These are phyloP conservation scores for Babyrousa celebensis DNA, from an alignment of 2,797 vertebrate species.

Conservation along the genomic window DNA sequence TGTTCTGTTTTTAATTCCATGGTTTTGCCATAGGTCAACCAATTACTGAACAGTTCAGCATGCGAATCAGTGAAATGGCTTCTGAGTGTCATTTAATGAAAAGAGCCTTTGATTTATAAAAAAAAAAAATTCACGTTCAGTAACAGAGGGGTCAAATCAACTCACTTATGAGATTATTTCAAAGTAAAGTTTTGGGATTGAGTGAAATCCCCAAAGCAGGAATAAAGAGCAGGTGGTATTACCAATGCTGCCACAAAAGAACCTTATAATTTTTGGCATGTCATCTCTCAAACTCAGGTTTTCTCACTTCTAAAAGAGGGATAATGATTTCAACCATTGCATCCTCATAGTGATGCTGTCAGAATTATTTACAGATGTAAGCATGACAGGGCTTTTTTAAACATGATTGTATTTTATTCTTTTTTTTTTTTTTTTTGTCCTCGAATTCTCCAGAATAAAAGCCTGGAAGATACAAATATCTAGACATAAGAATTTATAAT, in stretches of 20 bases:
- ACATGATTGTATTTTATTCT: no score
- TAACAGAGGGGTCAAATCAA: not conserved
- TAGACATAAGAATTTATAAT: not conserved
- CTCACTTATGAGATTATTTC: slow-evolving; percentile 46
- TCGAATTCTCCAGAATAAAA: not conserved
- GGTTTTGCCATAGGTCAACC: slow-evolving; percentile 61
- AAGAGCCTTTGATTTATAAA: slow-evolving; percentile 38
- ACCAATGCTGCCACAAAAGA: not conserved
- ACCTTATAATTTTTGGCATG: not conserved
- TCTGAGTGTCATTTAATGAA: slow-evolving; percentile 56
- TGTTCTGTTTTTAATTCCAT: slow-evolving; percentile 70
- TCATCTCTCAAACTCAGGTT: not conserved
- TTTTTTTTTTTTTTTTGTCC: no score
- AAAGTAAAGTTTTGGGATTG: slow-evolving; percentile 14
- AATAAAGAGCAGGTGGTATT: not conserved
- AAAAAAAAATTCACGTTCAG: not conserved
- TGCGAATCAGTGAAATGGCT: slow-evolving; percentile 48
- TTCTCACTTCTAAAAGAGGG: not conserved
- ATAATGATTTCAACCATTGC: not conserved
- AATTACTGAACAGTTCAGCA: slow-evolving; percentile 65
- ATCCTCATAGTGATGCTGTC: not conserved
- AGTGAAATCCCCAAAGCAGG: not conserved
- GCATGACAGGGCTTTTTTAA: no score
- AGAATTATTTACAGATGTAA: not conserved
- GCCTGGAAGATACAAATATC: not conserved